Conservation (phyloP, 2,888 invertebrate species). For the Mythimna albipuncta region DNA sequence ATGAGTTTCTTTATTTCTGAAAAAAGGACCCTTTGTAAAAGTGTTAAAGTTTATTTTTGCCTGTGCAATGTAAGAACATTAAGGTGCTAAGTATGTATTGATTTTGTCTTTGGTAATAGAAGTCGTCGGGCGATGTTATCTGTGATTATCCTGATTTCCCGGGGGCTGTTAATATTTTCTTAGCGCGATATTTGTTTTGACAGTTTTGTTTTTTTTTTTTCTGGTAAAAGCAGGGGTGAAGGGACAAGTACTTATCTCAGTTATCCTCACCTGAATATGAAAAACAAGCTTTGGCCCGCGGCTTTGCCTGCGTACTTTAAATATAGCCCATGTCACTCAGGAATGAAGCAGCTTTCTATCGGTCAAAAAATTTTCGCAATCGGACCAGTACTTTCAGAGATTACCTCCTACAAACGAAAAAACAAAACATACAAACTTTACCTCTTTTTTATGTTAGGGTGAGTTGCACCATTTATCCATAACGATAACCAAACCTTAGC, state of each 20-base stretch:
- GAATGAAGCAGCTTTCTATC: too few relatives aligned
- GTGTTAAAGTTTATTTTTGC: constrained; percentile 17
- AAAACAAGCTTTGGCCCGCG: too few relatives aligned
- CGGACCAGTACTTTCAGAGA: too few relatives aligned
- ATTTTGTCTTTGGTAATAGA: constrained; percentile 58
- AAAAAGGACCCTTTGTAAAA: constrained; percentile 8
- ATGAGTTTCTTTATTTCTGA: constrained; percentile 33
- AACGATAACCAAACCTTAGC: too few relatives aligned
- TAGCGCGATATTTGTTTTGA: constrained; percentile 19
- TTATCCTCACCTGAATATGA: too few relatives aligned
- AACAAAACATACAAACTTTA: too few relatives aligned
- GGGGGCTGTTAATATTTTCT: constrained; percentile 37
- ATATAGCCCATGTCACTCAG: too few relatives aligned
- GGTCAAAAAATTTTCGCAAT: too few relatives aligned
- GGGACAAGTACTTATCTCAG: not conserved
- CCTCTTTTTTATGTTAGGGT: too few relatives aligned
- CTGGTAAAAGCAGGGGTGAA: not conserved
- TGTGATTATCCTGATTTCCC: constrained; percentile 58
- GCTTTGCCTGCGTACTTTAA: too few relatives aligned
- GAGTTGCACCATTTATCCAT: too few relatives aligned
- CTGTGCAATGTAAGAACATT: constrained; percentile 23
- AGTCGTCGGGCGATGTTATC: constrained; percentile 34
- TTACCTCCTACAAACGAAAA: too few relatives aligned
- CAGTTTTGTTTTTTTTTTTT: not conserved
- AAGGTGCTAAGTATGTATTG: constrained; percentile 58